Evolutionary conservation across 2,113 vertebrate genomes (phyloP), one percentile per base, ranked within the genome.

Genomic region (Ariopsis seemanni): DNA sequence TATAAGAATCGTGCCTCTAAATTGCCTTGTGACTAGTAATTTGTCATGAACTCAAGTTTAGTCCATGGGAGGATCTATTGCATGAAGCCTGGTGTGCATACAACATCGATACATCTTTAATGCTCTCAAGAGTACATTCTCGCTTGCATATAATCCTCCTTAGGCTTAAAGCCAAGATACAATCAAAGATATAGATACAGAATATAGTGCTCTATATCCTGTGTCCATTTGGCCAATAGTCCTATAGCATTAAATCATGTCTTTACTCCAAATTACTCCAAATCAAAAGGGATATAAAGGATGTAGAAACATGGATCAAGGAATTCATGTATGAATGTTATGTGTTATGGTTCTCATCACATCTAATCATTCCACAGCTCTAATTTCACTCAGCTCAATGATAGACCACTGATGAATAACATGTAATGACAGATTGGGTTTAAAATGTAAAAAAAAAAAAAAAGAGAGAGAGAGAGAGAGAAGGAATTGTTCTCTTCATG

Each of bases 401-500:
- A 89, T 50, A 75, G 87, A n/a, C 34, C 14, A 50, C 25, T 30
- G 12, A 57, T 77, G 20, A 27, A 67, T 84, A 65, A 86, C 52
- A 48, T 5, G 5, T 9, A 74, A 78, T 87, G 82, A 89, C 55
- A 90, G 85, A 80, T 14, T 60, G 58, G 34, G 82, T 82, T 79
- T 55, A 48, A 74, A 74, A 71, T 34, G 42, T 30, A 30, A 30
- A 30, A 34, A 42, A 42, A 42, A 34, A 34, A 34, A 34, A 34
- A 34, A 34, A 34, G 34, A 34, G 34, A 34, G 34, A 42, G 4
- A 42, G 42, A 42, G 42, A 42, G 42, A 42, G 42, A 42, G 42
- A 42, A 22, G 75, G 0, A 84, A 88, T 79, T 85, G 34, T 86
- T 57, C 82, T 17, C 50, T 62, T 71, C 34, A 63, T 65, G 67